Evolutionary conservation across 2,797 vertebrate genomes (phyloP), one percentile per base, ranked within the genome.

Genomic region (Dendrocincla fuliginosa): DNA sequence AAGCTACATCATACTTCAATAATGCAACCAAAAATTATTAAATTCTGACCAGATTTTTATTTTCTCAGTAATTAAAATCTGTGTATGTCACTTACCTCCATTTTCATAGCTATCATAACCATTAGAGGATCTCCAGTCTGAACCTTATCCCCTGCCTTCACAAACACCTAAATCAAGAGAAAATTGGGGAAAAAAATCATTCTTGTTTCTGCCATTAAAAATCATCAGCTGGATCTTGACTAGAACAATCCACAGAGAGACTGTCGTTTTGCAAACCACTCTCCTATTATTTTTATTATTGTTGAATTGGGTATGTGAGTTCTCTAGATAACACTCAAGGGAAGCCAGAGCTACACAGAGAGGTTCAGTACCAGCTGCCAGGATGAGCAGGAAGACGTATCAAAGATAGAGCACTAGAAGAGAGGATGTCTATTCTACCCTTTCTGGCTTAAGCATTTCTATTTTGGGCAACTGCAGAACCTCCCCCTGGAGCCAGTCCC

Each of bases 101-200:
- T 99, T 97, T 99, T 99, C 99, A 99, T 99, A 87, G 99, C 99
- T 44, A 98, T 99, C 99, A 99, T 99, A 71, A 99, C 98, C 98
- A 99, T 98, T 24, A 99, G 97, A 12, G 99, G 96, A 83, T 99
- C 99, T 96, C 99, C 99, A 47, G 96, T 95, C 70, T 98, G 96
- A 32, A 99, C 99, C 53, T 80, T 97, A 97, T 99, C 99, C 32
- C 99, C 99, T 13, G 96, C 98, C 97, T 99, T 99, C 92, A 99
- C 99, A 70, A 99, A 97, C n/a, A 99, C 98, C 99, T 99, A 95
- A 96, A 90, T 87, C 76, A 74, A 75, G 52, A 27, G 67, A 96
- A 76, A 97, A 89, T 41, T n/a, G 17, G 32, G 25, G 50, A 84
- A 57, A 61, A 87, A 49, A 64, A 79, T 63, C 12, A 35, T n/a